Evolutionary conservation across 2,888 invertebrate species (phyloP), one percentile per base, ranked within the genome.

Genomic region (Psococerastis gibbosa): DNA sequence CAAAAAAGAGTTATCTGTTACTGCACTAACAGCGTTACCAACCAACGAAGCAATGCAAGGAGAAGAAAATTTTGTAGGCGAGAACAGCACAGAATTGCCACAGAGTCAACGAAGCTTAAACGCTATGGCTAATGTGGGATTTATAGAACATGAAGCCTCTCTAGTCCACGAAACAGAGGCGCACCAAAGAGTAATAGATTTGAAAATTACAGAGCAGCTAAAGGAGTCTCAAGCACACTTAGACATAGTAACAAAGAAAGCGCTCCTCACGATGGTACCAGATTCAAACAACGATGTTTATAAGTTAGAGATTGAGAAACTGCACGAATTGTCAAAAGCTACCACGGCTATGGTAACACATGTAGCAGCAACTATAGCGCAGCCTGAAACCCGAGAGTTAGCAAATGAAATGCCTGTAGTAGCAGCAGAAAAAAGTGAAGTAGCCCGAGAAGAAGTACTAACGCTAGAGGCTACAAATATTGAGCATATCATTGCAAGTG

Each of bases 201-300:
- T 48, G 6, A n/a, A 20, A 5, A 22, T 20, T n/a, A 8, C 32
- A 13, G 44, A 45, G 13, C 32, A 23, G n/a, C 45, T 41, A 13
- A 18, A 35, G 17, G 43, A 43, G 35, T 31, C 38, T 22, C 22
- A 32, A 17, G 49, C 47, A n/a, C 27, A 13, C 5, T 27, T 35
- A 32, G 47, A 47, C 9, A 41, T 49, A 22, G 45, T 47, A 22
- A 35, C 48, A 4, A 44, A 27, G 16, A 32, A 45, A 27, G 45
- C 41, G 18, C 45, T 46, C 31, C 22, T 45, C 27, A 46, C 43
- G 11, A 23, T 46, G 4, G 35, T 47, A 27, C 27, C 41, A n/a
- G 38, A 44, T 8, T 11, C 44, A 6, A 43, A 46, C 16, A 44
- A 48, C 41, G 34, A 27, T 41, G 45, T 35, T 2, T 16, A 23